These are phyloP conservation scores for Tetrao urogallus DNA, from an alignment of 2,113 vertebrate species.

Conservation along the genomic window DNA sequence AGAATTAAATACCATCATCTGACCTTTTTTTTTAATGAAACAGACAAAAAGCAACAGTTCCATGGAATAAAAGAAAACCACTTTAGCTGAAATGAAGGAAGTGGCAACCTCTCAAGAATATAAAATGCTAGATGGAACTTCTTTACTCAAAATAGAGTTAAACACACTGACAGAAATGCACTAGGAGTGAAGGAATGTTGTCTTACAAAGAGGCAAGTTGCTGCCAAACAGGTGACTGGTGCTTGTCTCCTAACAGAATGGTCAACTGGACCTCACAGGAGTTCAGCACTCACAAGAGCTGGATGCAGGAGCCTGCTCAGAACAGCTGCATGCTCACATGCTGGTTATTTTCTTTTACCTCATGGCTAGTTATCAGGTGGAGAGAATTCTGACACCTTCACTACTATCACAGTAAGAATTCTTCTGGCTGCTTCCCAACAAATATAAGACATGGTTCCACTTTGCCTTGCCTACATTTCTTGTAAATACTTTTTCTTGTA, in stretches of 20 bases:
- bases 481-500: background rate
- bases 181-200: background rate
- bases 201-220: background rate
- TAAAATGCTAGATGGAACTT: background rate
- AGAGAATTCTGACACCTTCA: background rate
- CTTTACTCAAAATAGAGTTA: background rate
- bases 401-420: background rate
- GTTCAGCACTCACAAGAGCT: background rate
- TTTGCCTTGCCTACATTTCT: background rate
- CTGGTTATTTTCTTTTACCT: background rate
- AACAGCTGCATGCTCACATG: background rate
- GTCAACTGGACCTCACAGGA: background rate
- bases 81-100: background rate
- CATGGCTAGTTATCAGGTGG: background rate
- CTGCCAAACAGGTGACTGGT: background rate
- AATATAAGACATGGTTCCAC: background rate
- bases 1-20: background rate
- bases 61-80: background rate
- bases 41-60: background rate
- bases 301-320: background rate
- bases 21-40: background rate
- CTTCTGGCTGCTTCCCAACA: background rate
- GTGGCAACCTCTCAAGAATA: background rate
- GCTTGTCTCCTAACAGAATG: fast-evolving
- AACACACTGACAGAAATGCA: background rate